These are phyloP conservation scores for Periophthalmodon schlosseri DNA, from an alignment of 2,113 vertebrate genomes.

Conservation along the genomic window DNA sequence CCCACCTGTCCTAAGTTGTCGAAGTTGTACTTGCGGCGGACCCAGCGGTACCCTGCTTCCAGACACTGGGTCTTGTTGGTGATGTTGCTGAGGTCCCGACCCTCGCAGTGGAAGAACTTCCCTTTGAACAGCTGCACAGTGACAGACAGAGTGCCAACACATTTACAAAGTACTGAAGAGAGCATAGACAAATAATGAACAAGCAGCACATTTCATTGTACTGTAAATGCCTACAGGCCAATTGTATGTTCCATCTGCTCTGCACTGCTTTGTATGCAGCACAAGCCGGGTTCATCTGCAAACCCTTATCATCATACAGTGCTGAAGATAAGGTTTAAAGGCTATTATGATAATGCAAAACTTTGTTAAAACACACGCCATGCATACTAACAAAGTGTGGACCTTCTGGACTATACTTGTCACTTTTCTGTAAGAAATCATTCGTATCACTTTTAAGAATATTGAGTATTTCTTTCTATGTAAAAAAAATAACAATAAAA, in stretches of 20 bases:
- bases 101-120: constrained; percentile 95
- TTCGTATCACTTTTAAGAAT: background rate
- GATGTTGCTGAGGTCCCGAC: constrained; percentile 86
- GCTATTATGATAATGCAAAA: constrained; percentile 21
- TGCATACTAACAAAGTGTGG: background rate
- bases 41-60: constrained; percentile 84
- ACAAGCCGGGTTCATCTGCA: background rate
- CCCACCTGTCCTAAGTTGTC: constrained; percentile 97
- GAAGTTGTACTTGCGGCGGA: constrained; percentile 94
- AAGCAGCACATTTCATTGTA: constrained; percentile 23
- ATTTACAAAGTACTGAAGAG: background rate
- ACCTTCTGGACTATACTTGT: background rate
- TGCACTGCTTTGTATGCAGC: constrained; percentile 21
- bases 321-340: background rate
- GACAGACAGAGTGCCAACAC: constrained; percentile 20
- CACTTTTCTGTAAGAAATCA: background rate
- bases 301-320: background rate
- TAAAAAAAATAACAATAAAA: too few relatives aligned
- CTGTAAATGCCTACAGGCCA: background rate
- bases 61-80: constrained; percentile 88
- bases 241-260: constrained; percentile 28
- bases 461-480: too few relatives aligned
- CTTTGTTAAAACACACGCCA: background rate
- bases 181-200: background rate
- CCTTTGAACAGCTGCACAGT: constrained; percentile 91